Base-by-base conservation (phyloP, 2,888 invertebrate genomes). In the Tetragonula carbonaria region DNA sequence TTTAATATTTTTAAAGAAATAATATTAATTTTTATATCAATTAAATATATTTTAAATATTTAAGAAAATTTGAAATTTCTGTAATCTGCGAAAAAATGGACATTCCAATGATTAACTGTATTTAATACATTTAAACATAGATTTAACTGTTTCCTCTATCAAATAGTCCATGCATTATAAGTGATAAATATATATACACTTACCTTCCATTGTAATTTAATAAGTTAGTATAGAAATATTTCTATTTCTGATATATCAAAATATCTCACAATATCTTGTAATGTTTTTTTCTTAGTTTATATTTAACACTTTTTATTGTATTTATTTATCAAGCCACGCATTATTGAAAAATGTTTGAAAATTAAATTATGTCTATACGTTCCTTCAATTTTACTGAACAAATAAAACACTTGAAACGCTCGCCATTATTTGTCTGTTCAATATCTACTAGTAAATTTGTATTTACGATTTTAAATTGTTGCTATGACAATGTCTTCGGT, bases 171-270 rank as follows among this genome's bases (percentile, higher is more conserved):
- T 59, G 23, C 67, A 59, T 78, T 74, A 67, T 23, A 33, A 8
- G 11, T 51, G n/a, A 38, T 53, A 75, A 70, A 70, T 18, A 5
- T 70, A 51, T 63, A 45, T 45, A 80, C 80, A 80, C 80, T 80
- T 80, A 80, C 75, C 80, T 80, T 51, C 45, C 68, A 65, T 6
- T 63, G 65, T 16, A 75, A 70, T 70, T 70, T 70, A 70, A 57
- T 57, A 57, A 75, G 65, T 75, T 75, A 75, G 50, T 50, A 13
- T 28, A 68, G 16, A 51, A 53, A 38, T 55, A 21, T 33, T 75
- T 70, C 23, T 68, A 70, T 53, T 38, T 62, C 16, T 57, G 59
- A 33, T 28, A n/a, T 66, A 74, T 68, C 28, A 45, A 74, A 74
- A 53, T 23, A 23, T 23, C 16, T 68, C 38, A 45, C 11, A 53